Percentiles rank a stretch among this genome's conserved stretches.
Conservation (phyloP, 1,140 invertebrate species). For the Philopotamus ludificatus region DNA sequence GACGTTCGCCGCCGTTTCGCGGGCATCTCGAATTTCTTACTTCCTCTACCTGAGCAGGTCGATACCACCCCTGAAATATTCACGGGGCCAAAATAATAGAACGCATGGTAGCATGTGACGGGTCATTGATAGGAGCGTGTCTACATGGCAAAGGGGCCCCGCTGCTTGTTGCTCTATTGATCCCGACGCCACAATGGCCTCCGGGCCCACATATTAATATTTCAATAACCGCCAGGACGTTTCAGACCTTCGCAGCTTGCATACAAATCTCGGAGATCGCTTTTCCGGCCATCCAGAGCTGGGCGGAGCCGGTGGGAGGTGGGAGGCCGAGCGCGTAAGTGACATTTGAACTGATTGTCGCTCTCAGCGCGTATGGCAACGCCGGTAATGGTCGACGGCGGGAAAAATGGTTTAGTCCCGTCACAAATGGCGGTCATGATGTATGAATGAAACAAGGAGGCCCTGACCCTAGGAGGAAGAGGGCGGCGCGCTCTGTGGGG, state of each 20-base stretch:
- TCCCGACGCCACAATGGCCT: neutral
- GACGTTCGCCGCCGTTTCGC: too few species aligned
- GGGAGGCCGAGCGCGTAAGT: neutral
- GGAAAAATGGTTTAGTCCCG: too few species aligned
- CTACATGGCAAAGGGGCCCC: neutral
- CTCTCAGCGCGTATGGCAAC: neutral
- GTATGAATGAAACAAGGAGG: neutral
- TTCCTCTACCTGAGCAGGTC: too few species aligned
- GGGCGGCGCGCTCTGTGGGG: neutral
- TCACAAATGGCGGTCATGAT: neutral
- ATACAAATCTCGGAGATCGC: neutral
- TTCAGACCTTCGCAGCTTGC: conserved; percentile 2
- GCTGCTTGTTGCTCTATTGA: neutral
- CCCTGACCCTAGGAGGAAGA: neutral
- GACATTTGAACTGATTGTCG: conserved; percentile 2
- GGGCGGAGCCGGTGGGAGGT: too few species aligned
- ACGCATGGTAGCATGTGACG: too few species aligned
- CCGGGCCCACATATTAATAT: conserved; percentile 2
- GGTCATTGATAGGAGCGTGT: too few species aligned
- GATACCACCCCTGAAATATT: too few species aligned
- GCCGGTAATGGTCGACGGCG: neutral
- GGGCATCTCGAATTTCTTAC: too few species aligned
- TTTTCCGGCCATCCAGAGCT: neutral
- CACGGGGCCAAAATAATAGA: too few species aligned
- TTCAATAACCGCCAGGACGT: conserved; percentile 1